These are phyloP conservation scores for Nebria brevicollis DNA, from an alignment of 2,888 invertebrate genomes.

Conservation along the genomic window DNA sequence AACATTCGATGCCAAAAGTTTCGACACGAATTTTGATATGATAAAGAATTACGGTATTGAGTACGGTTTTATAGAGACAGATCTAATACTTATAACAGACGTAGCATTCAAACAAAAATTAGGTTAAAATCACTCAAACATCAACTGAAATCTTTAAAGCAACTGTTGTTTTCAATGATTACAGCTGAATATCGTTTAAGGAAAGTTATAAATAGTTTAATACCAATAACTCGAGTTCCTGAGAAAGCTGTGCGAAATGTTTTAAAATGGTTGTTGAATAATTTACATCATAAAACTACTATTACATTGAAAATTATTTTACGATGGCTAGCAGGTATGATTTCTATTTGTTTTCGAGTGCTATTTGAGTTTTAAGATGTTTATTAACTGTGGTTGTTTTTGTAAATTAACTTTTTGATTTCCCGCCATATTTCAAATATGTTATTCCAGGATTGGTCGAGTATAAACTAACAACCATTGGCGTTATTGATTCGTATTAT, in stretches of 20 bases:
- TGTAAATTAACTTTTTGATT: too few species aligned
- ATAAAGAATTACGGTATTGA: slow-evolving; percentile 17
- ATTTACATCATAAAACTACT: slow-evolving; percentile 21
- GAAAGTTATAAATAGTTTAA: slow-evolving; percentile 35
- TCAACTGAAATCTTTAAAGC: background rate
- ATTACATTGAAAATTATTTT: slow-evolving; percentile 17
- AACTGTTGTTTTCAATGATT: slow-evolving; percentile 11
- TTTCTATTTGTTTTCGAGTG: background rate
- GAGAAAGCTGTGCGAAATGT: slow-evolving; percentile 22
- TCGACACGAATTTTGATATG: slow-evolving; percentile 23
- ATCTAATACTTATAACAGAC: slow-evolving; percentile 25
- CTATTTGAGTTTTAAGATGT: too few species aligned
- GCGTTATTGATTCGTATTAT: slow-evolving; percentile 15
- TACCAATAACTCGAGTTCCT: slow-evolving; percentile 22
- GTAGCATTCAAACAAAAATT: slow-evolving; percentile 18
- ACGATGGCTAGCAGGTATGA: slow-evolving; percentile 23
- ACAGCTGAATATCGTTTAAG: slow-evolving; percentile 22
- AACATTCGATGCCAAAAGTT: slow-evolving; percentile 11
- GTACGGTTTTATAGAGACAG: slow-evolving; percentile 33
- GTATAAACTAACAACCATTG: slow-evolving; percentile 16
- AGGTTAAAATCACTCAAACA: slow-evolving; percentile 31
- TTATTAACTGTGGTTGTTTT: too few species aligned
- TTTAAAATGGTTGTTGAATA: slow-evolving; percentile 22
- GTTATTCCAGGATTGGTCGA: slow-evolving; percentile 19
- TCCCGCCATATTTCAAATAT: too few species aligned